Evolutionary conservation across 2,888 invertebrate species (phyloP).

Genomic region (Achlya flavicornis): DNA sequence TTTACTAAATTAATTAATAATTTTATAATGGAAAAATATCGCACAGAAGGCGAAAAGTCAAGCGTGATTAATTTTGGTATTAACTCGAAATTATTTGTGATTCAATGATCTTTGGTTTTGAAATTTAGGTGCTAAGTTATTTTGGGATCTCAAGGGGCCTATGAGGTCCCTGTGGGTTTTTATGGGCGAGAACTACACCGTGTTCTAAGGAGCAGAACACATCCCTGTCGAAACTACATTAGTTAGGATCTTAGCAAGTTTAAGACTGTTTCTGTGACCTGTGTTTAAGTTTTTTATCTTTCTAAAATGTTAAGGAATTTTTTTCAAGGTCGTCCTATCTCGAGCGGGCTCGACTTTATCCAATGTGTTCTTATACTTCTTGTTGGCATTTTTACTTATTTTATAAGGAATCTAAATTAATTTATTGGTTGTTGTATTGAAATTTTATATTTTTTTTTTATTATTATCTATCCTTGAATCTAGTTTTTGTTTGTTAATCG

Average conservation of each 20-base stretch:
- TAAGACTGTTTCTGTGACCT: constrained; percentile 85
- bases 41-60: constrained; percentile 62
- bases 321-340: constrained; percentile 46
- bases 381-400: constrained; percentile 84
- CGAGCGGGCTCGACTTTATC: constrained; percentile 60
- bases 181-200: constrained; percentile 70
- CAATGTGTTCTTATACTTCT: constrained; percentile 83
- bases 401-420: constrained; percentile 83
- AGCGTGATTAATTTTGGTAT: constrained; percentile 68
- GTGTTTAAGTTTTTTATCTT: constrained; percentile 76
- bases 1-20: constrained; percentile 76
- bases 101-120: constrained; percentile 69
- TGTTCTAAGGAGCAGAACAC: constrained; percentile 82
- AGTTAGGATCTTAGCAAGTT: constrained; percentile 82
- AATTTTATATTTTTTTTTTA: constrained; percentile 76
- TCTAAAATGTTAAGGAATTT: constrained; percentile 73
- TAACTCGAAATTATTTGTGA: constrained; percentile 71
- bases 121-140: constrained; percentile 69
- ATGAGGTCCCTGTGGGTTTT: constrained; percentile 50
- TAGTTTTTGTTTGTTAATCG: constrained; percentile 70
- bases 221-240: constrained; percentile 81
- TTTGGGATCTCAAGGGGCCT: constrained; percentile 70
- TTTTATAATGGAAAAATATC: constrained; percentile 52
- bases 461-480: constrained; percentile 71
- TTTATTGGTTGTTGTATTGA: constrained; percentile 84